phyloP scores from a whole-genome alignment of 2,797 vertebrate genomes.

The Eulemur albifrons region DNA sequence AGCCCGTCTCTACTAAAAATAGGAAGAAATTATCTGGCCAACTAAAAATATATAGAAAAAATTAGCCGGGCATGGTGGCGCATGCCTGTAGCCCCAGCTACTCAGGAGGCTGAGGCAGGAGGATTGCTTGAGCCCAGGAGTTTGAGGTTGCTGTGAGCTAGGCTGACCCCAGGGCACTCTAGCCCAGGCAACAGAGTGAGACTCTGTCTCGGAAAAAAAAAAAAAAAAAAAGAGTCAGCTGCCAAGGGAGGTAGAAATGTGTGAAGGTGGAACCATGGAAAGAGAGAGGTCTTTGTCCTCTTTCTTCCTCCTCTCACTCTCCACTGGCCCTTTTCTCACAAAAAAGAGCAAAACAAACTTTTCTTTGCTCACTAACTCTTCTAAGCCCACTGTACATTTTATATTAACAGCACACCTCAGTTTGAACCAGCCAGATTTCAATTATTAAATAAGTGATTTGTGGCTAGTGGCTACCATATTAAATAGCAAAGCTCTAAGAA shows the following conservation, averaged over 20 bases:
- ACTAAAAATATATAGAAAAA: too few relatives aligned
- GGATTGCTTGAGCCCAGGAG: too few relatives aligned
- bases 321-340: neutral
- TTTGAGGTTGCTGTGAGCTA: too few relatives aligned
- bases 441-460: neutral
- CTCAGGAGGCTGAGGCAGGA: too few relatives aligned
- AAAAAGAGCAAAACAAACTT: neutral
- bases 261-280: neutral
- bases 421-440: neutral
- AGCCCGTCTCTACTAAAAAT: too few relatives aligned
- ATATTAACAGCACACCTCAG: neutral
- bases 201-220: too few relatives aligned
- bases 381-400: neutral
- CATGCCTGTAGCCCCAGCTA: too few relatives aligned
- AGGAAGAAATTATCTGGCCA: too few relatives aligned
- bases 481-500: neutral
- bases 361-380: neutral
- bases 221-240: neutral
- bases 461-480: neutral
- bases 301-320: neutral
- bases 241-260: neutral
- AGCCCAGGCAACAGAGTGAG: too few relatives aligned
- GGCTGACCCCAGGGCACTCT: too few relatives aligned
- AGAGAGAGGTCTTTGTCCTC: neutral
- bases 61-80: too few relatives aligned